Percentiles rank a stretch among this genome's conserved stretches.
phyloP scores from a whole-genome alignment of 2,113 vertebrate species.

The Actinemys pallida region DNA sequence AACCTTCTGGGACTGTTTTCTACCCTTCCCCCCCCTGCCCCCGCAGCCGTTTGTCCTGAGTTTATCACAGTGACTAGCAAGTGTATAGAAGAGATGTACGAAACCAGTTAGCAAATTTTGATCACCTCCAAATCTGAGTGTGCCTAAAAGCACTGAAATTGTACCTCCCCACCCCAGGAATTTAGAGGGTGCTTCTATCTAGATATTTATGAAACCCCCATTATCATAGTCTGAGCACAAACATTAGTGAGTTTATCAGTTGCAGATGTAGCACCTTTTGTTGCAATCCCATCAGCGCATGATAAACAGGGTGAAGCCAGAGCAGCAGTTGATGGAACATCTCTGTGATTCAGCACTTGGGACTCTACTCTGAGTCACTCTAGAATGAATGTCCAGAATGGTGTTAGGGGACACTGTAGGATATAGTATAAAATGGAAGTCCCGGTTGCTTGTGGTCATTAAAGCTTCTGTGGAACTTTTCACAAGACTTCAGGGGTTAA shows the following conservation, averaged over 20 bases:
- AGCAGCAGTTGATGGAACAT: neutral
- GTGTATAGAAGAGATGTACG: neutral
- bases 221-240: slow-evolving; percentile 7
- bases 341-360: neutral
- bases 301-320: neutral
- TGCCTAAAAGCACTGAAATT: neutral
- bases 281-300: neutral
- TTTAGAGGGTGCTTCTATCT: slow-evolving; percentile 12
- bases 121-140: neutral
- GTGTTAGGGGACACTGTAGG: neutral
- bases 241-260: slow-evolving; percentile 46
- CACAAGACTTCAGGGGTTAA: neutral
- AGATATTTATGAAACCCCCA: slow-evolving; percentile 12
- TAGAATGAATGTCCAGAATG: neutral
- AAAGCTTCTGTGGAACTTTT: neutral
- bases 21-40: too few species aligned
- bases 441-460: neutral
- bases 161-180: neutral
- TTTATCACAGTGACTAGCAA: neutral
- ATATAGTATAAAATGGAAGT: neutral
- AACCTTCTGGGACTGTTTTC: too few species aligned
- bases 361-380: neutral
- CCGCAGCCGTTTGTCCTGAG: too few species aligned
- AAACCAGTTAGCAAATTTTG: neutral
- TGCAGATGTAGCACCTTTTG: neutral